Conservation (phyloP, 2,797 vertebrate species). For the Rhinogobio ventralis region DNA sequence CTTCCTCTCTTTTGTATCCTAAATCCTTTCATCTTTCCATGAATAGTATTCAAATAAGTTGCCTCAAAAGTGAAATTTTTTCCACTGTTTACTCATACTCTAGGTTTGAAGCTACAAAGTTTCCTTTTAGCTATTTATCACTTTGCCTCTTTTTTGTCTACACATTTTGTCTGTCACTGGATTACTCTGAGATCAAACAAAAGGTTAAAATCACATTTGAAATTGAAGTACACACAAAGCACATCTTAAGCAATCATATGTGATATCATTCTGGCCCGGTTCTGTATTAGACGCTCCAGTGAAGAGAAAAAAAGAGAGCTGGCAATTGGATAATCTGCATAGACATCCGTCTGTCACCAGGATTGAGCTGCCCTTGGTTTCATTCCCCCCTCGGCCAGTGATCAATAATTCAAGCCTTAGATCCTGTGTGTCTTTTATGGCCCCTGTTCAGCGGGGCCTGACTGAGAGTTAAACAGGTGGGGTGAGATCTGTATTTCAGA, state of each 20-base stretch:
- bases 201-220: slow-evolving; percentile 32
- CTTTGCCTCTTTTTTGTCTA: neutral
- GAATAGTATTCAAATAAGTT: neutral
- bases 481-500: slow-evolving; percentile 1
- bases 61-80: neutral
- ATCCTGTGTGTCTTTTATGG: slow-evolving; percentile 70
- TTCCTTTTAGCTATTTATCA: slow-evolving; percentile 11
- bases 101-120: neutral
- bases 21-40: neutral
- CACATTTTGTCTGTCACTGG: neutral
- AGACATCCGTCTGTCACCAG: slow-evolving; percentile 50
- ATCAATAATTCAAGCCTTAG: slow-evolving; percentile 78
- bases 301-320: slow-evolving; percentile 37
- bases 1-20: slow-evolving; percentile 10
- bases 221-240: slow-evolving; percentile 5
- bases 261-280: neutral
- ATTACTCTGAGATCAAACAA: neutral
- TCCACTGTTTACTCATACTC: neutral
- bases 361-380: slow-evolving; percentile 43
- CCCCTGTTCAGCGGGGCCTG: slow-evolving; percentile 33
- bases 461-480: slow-evolving; percentile 16
- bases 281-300: slow-evolving; percentile 16
- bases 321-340: slow-evolving; percentile 48
- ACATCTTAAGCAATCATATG: neutral
- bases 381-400: slow-evolving; percentile 50